Conservation (phyloP, 2,888 invertebrate genomes). For the Mamestra brassicae region DNA sequence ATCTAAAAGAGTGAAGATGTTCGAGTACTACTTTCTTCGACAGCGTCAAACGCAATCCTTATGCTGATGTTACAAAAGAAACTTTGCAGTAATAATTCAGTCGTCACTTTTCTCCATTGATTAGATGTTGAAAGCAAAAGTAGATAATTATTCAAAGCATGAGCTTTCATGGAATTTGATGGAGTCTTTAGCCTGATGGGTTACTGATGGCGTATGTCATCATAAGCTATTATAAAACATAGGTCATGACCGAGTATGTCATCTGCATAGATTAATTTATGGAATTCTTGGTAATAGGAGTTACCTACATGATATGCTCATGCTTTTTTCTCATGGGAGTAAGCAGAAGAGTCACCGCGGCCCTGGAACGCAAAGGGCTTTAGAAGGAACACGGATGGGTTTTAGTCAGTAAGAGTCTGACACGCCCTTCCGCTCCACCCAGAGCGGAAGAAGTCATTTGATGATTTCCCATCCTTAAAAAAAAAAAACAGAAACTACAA, state of each 20-base stretch:
- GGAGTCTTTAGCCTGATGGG: slow-evolving; percentile 27
- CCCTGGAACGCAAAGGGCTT: too few species aligned
- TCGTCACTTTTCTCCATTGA: slow-evolving; percentile 27
- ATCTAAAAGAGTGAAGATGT: background rate
- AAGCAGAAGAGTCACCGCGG: too few species aligned
- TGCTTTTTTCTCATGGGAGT: too few species aligned
- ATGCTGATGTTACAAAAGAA: slow-evolving; percentile 15
- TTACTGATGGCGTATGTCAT: slow-evolving; percentile 14
- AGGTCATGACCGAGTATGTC: background rate
- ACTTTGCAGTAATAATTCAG: slow-evolving; percentile 5
- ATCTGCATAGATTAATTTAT: background rate
- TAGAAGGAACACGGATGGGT: too few species aligned
- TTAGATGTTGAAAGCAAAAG: slow-evolving; percentile 41
- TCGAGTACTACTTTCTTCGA: slow-evolving; percentile 8
- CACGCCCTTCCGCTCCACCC: too few species aligned
- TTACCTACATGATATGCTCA: too few species aligned
- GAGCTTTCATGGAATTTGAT: slow-evolving; percentile 9
- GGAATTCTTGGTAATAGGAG: background rate
- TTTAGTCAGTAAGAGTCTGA: too few species aligned
- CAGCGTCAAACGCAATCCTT: background rate
- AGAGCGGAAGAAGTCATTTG: too few species aligned
- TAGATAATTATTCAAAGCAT: slow-evolving; percentile 21
- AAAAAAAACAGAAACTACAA: too few species aligned
- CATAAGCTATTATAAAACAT: slow-evolving; percentile 11
- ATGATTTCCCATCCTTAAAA: too few species aligned